These are phyloP conservation scores for Caenorhabditis inopinata DNA, from an alignment of 1,140 invertebrate genomes.

Conservation along the genomic window DNA sequence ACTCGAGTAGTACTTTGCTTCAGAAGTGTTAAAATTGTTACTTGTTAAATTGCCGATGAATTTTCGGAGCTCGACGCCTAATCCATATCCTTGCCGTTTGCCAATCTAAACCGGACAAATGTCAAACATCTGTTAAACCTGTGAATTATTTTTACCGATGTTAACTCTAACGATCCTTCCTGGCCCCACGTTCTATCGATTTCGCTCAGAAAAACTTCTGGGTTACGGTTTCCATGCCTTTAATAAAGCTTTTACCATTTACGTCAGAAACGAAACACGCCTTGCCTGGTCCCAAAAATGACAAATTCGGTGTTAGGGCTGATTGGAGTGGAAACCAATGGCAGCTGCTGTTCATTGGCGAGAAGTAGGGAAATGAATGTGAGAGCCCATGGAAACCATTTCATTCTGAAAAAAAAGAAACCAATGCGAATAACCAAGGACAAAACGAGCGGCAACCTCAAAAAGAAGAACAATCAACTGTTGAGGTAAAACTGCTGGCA, in stretches of 20 bases:
- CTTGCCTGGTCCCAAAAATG: not conserved
- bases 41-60: constrained; percentile 42
- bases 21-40: constrained; percentile 42
- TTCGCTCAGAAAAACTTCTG: constrained; percentile 46
- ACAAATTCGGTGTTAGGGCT: constrained; percentile 12
- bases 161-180: constrained; percentile 50
- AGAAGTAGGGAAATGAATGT: no score
- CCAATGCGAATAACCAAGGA: not conserved
- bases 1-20: constrained; percentile 50
- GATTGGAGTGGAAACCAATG: not conserved
- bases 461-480: not conserved
- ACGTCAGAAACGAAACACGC: no score
- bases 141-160: no score
- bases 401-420: no score
- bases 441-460: not conserved
- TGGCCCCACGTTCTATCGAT: constrained; percentile 44
- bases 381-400: no score
- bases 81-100: constrained; percentile 51
- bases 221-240: constrained; percentile 53
- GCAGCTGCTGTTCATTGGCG: not conserved
- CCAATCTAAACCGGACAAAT: constrained; percentile 8
- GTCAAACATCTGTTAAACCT: no score
- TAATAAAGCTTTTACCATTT: not conserved
- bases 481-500: constrained; percentile 16
- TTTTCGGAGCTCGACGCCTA: constrained; percentile 45